Conservation (phyloP, 1,140 invertebrate genomes). For the Polyergus mexicanus region DNA sequence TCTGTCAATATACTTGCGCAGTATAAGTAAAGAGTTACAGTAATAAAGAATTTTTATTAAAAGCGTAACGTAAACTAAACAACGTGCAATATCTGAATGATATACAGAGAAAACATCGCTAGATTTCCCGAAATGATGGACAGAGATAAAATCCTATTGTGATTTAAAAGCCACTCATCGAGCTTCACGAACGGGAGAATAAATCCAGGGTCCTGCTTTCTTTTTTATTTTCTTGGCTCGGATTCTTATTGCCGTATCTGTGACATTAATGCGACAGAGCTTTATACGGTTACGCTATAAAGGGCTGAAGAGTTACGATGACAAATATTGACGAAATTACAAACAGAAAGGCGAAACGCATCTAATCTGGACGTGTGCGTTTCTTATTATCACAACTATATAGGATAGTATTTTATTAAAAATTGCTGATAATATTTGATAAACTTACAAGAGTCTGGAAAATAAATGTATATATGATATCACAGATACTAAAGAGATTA, state of each 20-base stretch:
- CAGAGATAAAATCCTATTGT: slow-evolving; percentile 18
- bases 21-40: not conserved
- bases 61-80: slow-evolving; percentile 8
- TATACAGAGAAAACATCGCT: slow-evolving; percentile 1
- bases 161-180: slow-evolving; percentile 41
- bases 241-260: not conserved
- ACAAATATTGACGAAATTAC: slow-evolving; percentile 9
- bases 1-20: too few relatives aligned
- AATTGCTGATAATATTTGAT: not conserved
- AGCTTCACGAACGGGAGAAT: slow-evolving; percentile 3
- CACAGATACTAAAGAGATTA: slow-evolving; percentile 17
- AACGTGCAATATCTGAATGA: slow-evolving; percentile 6
- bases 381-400: not conserved
- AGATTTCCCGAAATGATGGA: slow-evolving; percentile 11
- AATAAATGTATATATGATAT: not conserved
- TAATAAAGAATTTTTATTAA: slow-evolving; percentile 18
- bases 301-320: not conserved
- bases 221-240: slow-evolving; percentile 24
- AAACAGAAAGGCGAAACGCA: not conserved
- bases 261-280: slow-evolving; percentile 29
- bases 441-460: not conserved
- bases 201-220: not conserved
- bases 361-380: not conserved
- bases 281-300: slow-evolving; percentile 25
- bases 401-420: not conserved